Base-by-base conservation (phyloP, 2,113 vertebrate genomes). In the Burhinus oedicnemus region DNA sequence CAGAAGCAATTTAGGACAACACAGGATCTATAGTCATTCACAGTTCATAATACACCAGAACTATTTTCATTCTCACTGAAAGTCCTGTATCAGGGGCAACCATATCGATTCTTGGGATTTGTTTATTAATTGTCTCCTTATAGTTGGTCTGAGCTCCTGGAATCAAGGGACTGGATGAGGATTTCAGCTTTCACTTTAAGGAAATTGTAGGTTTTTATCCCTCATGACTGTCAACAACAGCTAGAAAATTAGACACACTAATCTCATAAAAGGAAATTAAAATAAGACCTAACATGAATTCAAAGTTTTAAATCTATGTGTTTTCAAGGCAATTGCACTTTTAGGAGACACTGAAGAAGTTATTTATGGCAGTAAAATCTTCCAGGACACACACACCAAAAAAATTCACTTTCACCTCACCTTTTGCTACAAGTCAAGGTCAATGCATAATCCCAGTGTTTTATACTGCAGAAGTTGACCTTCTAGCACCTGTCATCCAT, bases 381-480 rank as follows among this genome's bases (percentile, higher is more conserved):
- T 9, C 11, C 42, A 83, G 32, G 17, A 74, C 5, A 45, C 17
- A 32, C 4, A 20, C 4, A 21, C 61, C 29, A 77, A 49, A 74
- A 29, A 16, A 14, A 32, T 10, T 4, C 8, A 57, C 13, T 80
- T 69, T 58, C 9, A 5, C 38, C 34, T 91, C 8, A 74, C 10
- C 30, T 77, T 92, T 86, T 83, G 25, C 30, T 66, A 19, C n/a
- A 78, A 40, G 36, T 60, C 30, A 80, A 72, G 34, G 38, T 30
- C 0, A 0, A 64, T 15, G 12, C 7, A 40, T 30, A 62, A 34
- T 88, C 47, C 20, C 12, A 0, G 0, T 66, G 30, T 81, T 88
- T 40, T 52, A 72, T 10, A 22, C 11, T 17, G 32, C 3, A 68
- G 30, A 61, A 77, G 4, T 65, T 92, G 40, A 51, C 7, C 38